Evolutionary conservation across 92 coral and sea anemone genomes (phyloP), one percentile per base, ranked within the genome.

Genomic region (Plumapathes pennacea): DNA sequence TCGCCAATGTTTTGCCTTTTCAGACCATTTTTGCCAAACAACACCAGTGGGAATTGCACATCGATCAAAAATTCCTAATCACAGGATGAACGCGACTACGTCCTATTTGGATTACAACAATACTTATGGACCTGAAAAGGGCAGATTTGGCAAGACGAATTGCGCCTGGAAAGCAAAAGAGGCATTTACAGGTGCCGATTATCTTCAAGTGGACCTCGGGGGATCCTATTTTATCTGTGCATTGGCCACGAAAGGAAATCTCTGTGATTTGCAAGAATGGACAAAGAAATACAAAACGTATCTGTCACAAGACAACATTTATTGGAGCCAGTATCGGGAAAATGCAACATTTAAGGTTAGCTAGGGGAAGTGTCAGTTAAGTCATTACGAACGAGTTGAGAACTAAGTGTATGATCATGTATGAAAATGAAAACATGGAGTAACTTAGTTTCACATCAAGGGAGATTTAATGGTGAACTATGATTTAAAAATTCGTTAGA

Each of bases 161-260:
- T n/a, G n/a, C n/a, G 60, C 43, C 57, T 64, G 71, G 71, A 60
- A 43, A 21, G 8, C 71, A 1, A 33, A 22, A 21, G 38, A 57
- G 1, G 24, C 33, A 37, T 4, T 20, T 26, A 14, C 20, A 47
- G 25, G 15, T 1, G 5, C 13, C 39, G 71, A 64, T 4, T 64
- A 64, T 27, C 23, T 64, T 4, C 71, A 64, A 39, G 39, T 64
- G 10, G 71, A 64, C 38, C 25, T 64, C 18, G 61, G 71, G 11
- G 10, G 5, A 5, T 3, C 50, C 12, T 22, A 48, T 36, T 34
- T 19, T 15, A 14, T 64, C 7, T 64, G n/a, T 36, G 23, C 29
- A 2, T 58, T 64, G 23, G 32, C 46, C 9, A 64, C 71, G 9
- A 36, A 64, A 26, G 71, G 71, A 0, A 17, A 14, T 13, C 0